Evolutionary conservation across 2,888 invertebrate genomes (phyloP), one percentile per base, ranked within the genome.

Genomic region (Mamestra brassicae): DNA sequence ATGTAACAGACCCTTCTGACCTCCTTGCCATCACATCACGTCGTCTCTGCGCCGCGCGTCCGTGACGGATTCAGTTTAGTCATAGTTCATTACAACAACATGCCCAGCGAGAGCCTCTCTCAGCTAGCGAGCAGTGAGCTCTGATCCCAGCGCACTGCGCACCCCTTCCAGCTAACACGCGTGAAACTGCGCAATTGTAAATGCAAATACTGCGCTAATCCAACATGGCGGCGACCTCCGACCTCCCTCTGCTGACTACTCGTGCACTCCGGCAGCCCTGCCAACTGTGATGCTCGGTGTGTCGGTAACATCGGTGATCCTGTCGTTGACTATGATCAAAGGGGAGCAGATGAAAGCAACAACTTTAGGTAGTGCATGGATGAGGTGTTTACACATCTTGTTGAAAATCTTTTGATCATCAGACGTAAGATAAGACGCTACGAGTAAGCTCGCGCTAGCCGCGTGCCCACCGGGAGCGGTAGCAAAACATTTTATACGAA

Each of bases 131-230:
- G 52, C 52, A 17, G 36, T 52, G 26, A 34, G 36, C 2, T 6
- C 45, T 36, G 6, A 7, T 6, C 15, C 63, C 7, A n/a, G 50
- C 52, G 52, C 36, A 1, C 58, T 10, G 66, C 88, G 88, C 90
- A 88, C 91, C 93, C 92, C 90, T 58, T 89, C 78, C 78, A 52
- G 17, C 54, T 60, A 84, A 81, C 85, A 85, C 77, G 85, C 89
- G 87, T 87, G 85, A 89, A 87, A 88, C 85, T 71, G 71, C 75
- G 57, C 71, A 91, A 93, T 93, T 93, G 91, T 89, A 92, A 94
- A 94, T 94, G 94, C 94, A 94, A 94, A 94, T 94, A 94, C 83
- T 63, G 50, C 69, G 89, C 89, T 93, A 93, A 93, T 93, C 89
- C 93, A 92, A 90, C 80, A 92, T 91, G 93, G 92, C 91, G 86